These are phyloP conservation scores for Aspidiotus rigidus DNA, from an alignment of 2,888 invertebrate genomes.

Conservation along the genomic window DNA sequence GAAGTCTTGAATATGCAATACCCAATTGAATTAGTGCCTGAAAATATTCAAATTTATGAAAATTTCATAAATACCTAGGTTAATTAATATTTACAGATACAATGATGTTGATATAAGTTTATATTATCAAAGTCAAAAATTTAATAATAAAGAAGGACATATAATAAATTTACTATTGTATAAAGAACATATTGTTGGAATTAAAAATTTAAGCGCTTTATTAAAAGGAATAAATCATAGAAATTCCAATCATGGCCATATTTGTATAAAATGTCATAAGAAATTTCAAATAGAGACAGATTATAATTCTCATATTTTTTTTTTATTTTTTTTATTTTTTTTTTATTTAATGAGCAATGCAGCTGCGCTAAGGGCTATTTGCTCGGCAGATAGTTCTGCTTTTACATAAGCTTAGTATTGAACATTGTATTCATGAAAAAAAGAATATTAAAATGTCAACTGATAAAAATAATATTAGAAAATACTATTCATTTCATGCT, in stretches of 20 bases:
- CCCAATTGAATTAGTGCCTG: conserved; percentile 7
- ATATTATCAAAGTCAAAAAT: conserved; percentile 10
- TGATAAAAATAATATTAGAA: conserved; percentile 14
- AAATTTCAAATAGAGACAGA: conserved; percentile 10
- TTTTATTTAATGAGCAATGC: no score
- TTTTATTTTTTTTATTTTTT: no score
- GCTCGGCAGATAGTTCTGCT: no score
- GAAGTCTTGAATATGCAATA: conserved; percentile 11
- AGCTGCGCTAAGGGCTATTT: no score
- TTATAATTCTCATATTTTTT: neutral
- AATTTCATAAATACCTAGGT: conserved; percentile 14
- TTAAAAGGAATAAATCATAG: neutral
- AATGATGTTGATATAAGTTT: neutral
- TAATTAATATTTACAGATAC: conserved; percentile 7
- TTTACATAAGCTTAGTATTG: no score
- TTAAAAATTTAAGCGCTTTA: conserved; percentile 13
- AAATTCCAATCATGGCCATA: conserved; percentile 5
- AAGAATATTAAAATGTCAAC: conserved; percentile 2
- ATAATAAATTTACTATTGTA: conserved; percentile 9
- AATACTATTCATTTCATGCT: conserved; percentile 17
- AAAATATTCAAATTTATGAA: conserved; percentile 6
- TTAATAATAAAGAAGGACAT: conserved; percentile 9
- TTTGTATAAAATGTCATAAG: conserved; percentile 7
- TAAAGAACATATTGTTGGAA: conserved; percentile 4
- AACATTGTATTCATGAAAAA: neutral